Evolutionary conservation across 1,140 invertebrate species (phyloP).

Genomic region (Brachystomella parvula): DNA sequence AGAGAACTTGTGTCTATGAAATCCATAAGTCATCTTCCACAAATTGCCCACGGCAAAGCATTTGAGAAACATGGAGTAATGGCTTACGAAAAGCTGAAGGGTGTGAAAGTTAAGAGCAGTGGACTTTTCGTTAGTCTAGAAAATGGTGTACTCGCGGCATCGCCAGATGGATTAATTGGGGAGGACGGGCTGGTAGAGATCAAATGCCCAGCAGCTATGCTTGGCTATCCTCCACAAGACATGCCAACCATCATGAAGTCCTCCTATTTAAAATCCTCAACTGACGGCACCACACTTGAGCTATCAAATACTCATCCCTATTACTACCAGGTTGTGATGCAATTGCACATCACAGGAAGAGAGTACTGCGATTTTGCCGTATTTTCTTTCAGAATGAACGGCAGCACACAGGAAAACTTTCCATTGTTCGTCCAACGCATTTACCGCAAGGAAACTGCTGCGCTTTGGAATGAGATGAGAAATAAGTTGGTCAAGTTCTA

Average conservation of each 20-base stretch:
- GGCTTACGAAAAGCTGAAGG: background rate
- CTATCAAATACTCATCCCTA: constrained; percentile 40
- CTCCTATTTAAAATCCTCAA: background rate
- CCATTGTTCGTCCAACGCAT: constrained; percentile 23
- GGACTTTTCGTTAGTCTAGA: constrained; percentile 43
- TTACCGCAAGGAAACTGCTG: background rate
- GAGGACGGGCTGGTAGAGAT: constrained; percentile 42
- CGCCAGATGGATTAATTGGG: constrained; percentile 44
- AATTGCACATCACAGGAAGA: constrained; percentile 41
- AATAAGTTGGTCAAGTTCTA: constrained; percentile 21
- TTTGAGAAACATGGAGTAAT: background rate
- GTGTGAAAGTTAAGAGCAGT: constrained; percentile 38
- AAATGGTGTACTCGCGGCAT: constrained; percentile 41
- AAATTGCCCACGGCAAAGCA: background rate
- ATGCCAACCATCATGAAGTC: background rate
- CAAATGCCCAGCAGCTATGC: constrained; percentile 40
- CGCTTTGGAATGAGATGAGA: constrained; percentile 38
- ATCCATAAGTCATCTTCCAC: background rate
- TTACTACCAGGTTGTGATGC: constrained; percentile 44
- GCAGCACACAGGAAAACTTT: background rate
- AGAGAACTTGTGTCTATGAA: background rate
- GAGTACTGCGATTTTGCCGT: constrained; percentile 43
- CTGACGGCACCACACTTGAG: background rate
- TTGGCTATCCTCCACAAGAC: constrained; percentile 27
- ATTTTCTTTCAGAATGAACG: constrained; percentile 36